Conservation (phyloP, 2,888 invertebrate genomes). For the Pseudeuparius sepicola region DNA sequence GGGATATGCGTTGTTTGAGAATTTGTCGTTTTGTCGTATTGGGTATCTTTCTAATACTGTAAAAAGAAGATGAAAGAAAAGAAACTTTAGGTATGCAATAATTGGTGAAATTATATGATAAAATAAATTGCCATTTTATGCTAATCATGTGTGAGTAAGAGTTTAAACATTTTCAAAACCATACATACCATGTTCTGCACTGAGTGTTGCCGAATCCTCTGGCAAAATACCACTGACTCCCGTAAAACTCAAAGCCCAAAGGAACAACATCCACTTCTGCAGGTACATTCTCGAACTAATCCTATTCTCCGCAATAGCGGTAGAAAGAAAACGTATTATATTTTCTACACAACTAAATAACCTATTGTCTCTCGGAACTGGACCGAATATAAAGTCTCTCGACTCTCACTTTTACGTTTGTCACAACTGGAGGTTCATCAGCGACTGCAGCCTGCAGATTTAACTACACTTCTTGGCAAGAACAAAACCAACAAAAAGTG, state of each 20-base stretch:
- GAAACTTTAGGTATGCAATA: conserved; percentile 1
- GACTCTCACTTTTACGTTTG: no score
- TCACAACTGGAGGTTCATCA: no score
- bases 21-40: conserved; percentile 36
- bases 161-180: no score
- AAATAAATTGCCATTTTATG: conserved; percentile 11
- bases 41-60: conserved; percentile 16
- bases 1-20: conserved; percentile 34
- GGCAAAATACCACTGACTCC: conserved; percentile 29
- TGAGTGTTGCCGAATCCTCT: conserved; percentile 31
- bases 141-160: no score
- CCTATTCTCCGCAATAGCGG: conserved; percentile 6
- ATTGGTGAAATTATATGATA: conserved; percentile 20
- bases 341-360: conserved; percentile 1
- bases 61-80: not conserved
- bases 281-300: conserved; percentile 14
- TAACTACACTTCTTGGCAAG: no score
- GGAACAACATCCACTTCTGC: conserved; percentile 34
- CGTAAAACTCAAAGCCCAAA: conserved; percentile 35
- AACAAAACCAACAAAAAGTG: no score
- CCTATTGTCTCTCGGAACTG: no score
- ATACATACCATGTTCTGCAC: no score
- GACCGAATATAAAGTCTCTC: no score
- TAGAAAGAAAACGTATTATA: not conserved
- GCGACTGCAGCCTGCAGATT: no score